Conservation (phyloP, 2,113 vertebrate species). For the Odontesthes bonariensis region DNA sequence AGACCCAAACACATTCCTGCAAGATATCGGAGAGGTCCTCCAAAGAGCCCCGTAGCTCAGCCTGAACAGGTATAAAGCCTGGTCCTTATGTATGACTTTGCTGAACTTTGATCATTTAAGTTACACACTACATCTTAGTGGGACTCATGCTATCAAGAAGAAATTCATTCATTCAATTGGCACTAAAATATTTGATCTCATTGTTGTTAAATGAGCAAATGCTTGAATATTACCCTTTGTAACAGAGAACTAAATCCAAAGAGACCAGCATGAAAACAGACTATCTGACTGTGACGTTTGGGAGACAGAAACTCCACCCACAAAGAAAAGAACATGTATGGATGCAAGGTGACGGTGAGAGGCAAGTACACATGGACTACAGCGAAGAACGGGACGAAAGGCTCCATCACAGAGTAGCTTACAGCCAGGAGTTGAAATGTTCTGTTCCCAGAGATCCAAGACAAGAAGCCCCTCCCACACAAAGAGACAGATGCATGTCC, state of each 20-base stretch:
- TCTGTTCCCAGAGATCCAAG: not conserved
- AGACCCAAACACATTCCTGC: constrained; percentile 36
- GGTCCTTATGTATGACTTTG: not conserved
- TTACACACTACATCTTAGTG: not conserved
- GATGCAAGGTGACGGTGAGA: not conserved
- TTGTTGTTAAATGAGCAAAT: constrained; percentile 6
- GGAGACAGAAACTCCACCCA: not conserved
- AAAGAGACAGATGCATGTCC: not conserved
- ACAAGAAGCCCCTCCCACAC: not conserved
- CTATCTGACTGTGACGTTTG: not conserved
- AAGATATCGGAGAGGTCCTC: constrained; percentile 62
- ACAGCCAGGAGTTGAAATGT: not conserved
- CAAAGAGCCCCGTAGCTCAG: constrained; percentile 21
- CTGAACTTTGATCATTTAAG: not conserved
- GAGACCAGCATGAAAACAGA: not conserved
- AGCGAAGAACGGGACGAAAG: not conserved
- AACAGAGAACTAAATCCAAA: constrained; percentile 47
- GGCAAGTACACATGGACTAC: rapidly evolving
- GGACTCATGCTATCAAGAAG: not conserved
- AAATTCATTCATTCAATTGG: too few relatives aligned
- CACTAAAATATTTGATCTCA: too few relatives aligned
- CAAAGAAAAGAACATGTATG: not conserved
- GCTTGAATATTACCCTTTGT: constrained; percentile 33
- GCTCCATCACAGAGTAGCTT: not conserved
- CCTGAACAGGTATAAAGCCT: constrained; percentile 62